These are phyloP conservation scores for Cervus canadensis DNA, from an alignment of 2,113 vertebrate genomes.

Conservation along the genomic window DNA sequence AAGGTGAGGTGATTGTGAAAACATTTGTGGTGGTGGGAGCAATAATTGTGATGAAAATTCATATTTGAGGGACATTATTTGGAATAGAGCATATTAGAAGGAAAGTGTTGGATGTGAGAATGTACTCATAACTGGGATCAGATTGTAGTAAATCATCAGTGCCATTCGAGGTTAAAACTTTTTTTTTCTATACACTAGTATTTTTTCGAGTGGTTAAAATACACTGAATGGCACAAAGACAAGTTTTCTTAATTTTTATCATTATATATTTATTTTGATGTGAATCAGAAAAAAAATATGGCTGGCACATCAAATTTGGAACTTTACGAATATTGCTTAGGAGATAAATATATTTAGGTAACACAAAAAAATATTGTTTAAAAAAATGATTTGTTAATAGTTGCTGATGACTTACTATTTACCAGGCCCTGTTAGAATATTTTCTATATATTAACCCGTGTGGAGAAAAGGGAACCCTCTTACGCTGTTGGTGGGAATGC, in stretches of 20 bases:
- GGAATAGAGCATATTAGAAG: neutral
- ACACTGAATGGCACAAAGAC: neutral
- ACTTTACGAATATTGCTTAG: neutral
- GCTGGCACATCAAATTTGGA: neutral
- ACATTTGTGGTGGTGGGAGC: neutral
- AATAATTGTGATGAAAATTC: neutral
- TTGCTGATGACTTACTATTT: neutral
- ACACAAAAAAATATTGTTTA: neutral
- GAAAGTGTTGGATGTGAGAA: neutral
- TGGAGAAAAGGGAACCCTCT: too few relatives aligned
- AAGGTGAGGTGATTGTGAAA: neutral
- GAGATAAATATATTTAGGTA: neutral
- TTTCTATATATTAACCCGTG: neutral
- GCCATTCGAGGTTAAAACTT: neutral
- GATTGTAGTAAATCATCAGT: neutral
- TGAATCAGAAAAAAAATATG: neutral
- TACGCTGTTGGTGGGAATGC: too few relatives aligned
- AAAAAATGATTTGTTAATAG: neutral
- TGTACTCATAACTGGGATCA: neutral
- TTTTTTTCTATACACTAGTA: neutral
- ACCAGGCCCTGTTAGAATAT: neutral
- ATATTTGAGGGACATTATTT: neutral
- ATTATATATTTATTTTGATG: neutral
- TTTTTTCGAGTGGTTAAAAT: neutral
- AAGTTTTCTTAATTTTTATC: neutral